Conservation (phyloP, 23 tunicate species). For the Ciona savignyi region DNA sequence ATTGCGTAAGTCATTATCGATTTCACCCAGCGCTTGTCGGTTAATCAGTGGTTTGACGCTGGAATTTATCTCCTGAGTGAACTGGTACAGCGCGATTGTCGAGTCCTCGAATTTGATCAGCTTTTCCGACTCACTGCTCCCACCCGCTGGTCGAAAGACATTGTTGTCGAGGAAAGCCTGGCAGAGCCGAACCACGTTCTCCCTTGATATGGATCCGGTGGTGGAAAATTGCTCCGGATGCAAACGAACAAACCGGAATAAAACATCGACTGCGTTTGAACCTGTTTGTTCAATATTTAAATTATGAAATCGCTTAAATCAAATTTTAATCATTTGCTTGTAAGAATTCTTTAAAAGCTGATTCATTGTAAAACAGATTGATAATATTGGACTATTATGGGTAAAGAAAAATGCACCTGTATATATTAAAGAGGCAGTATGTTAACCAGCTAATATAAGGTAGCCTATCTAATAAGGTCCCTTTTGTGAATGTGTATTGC, state of each 20-base stretch:
- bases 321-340: too few species aligned
- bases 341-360: too few species aligned
- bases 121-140: conserved; percentile 24
- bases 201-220: conserved; percentile 26
- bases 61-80: conserved; percentile 8
- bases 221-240: conserved; percentile 46
- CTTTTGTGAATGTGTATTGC: too few species aligned
- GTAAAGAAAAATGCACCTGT: too few species aligned
- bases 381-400: too few species aligned
- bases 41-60: neutral
- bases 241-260: conserved; percentile 38
- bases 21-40: conserved; percentile 31
- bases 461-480: too few species aligned
- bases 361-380: too few species aligned
- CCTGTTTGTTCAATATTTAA: too few species aligned
- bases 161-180: conserved; percentile 61
- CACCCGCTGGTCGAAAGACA: conserved; percentile 23
- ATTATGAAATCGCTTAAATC: neutral
- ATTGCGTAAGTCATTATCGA: conserved; percentile 39
- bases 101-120: conserved; percentile 66
- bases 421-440: too few species aligned
- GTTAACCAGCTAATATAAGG: too few species aligned
- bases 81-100: conserved; percentile 51
- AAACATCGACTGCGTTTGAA: conserved; percentile 67
- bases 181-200: conserved; percentile 69